Evolutionary conservation across 2,797 vertebrate species (phyloP).

Genomic region (Australoheros facetus): DNA sequence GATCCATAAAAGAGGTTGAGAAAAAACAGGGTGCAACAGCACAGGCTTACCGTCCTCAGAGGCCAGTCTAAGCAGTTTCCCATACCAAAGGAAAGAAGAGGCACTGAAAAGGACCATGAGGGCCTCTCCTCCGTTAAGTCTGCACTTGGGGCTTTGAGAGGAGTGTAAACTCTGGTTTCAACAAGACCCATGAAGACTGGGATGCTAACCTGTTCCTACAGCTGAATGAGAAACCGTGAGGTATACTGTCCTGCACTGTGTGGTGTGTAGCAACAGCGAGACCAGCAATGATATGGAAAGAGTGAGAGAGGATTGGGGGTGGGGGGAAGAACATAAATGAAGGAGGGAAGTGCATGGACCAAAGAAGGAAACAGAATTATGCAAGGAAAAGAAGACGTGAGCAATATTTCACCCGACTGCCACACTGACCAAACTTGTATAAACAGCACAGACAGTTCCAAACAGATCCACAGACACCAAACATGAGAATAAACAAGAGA

Average conservation of each 20-base stretch:
- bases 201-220: conserved; percentile 12
- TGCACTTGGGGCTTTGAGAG: conserved; percentile 47
- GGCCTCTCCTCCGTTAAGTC: conserved; percentile 41
- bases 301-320: conserved; percentile 4
- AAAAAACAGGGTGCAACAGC: conserved; percentile 9
- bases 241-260: background rate
- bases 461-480: background rate
- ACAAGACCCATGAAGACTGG: conserved; percentile 69
- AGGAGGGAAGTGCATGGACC: conserved; percentile 33
- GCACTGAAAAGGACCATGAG: conserved; percentile 61
- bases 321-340: conserved; percentile 25
- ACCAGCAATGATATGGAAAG: background rate
- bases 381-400: conserved; percentile 55
- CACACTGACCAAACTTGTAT: conserved; percentile 33
- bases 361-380: conserved; percentile 43
- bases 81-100: conserved; percentile 77
- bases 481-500: conserved; percentile 17
- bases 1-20: conserved; percentile 3
- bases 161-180: conserved; percentile 55
- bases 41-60: conserved; percentile 86
- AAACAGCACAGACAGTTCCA: conserved; percentile 6
- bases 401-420: conserved; percentile 45
- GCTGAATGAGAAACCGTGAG: conserved; percentile 18
- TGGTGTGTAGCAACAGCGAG: background rate
- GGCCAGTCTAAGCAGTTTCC: conserved; percentile 92